Evolutionary conservation across 2,113 vertebrate genomes (phyloP).

Genomic region (Carlito syrichta): DNA sequence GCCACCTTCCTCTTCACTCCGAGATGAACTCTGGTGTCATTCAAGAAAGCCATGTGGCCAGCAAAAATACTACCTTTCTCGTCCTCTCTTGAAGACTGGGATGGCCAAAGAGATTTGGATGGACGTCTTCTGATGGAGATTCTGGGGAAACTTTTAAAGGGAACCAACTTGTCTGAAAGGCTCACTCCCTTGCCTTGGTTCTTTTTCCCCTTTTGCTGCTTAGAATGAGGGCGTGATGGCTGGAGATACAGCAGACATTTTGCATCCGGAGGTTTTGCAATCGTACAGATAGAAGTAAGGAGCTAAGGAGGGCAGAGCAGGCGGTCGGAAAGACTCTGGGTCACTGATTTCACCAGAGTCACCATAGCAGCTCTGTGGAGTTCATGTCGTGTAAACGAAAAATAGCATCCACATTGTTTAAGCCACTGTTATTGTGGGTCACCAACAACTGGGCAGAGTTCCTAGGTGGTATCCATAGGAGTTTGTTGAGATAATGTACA

Average conservation of each 20-base stretch:
- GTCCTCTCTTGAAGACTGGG: background rate
- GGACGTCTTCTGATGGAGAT: background rate
- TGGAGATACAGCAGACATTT: background rate
- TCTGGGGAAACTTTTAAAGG: background rate
- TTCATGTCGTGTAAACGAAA: background rate
- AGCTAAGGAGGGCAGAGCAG: background rate
- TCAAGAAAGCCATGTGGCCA: accelerated
- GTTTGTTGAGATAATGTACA: background rate
- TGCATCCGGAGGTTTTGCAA: background rate
- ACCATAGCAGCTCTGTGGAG: background rate
- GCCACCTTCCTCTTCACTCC: background rate
- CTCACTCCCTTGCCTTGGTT: background rate
- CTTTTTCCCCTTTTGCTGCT: background rate
- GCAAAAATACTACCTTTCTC: no score
- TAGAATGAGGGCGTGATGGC: background rate
- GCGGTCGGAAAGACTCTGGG: background rate
- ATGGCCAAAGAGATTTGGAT: background rate
- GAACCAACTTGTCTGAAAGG: background rate
- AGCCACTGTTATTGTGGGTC: background rate
- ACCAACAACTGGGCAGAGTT: background rate
- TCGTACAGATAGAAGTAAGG: background rate
- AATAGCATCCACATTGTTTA: background rate
- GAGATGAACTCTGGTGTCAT: background rate
- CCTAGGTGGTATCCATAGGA: background rate
- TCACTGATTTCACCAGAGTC: background rate